Evolutionary conservation across 2,113 vertebrate genomes (phyloP), one percentile per base, ranked within the genome.

Genomic region (Equus przewalskii): DNA sequence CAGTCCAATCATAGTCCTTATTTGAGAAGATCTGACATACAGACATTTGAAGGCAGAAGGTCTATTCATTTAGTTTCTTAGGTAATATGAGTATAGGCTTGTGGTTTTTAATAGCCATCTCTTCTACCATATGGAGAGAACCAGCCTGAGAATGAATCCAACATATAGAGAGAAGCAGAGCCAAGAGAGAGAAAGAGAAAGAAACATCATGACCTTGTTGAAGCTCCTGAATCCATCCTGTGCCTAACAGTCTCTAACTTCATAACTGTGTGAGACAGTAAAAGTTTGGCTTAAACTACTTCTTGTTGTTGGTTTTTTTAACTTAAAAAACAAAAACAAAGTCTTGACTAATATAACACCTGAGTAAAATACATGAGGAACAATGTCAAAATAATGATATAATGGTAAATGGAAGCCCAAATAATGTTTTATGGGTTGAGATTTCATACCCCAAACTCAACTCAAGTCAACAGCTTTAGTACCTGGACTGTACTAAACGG

Each of bases 101-200:
- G 16, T 51, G 26, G 18, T 67, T 95, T 85, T 78, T 94, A 72
- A 72, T 26, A 65, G 51, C 19, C 83, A 60, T 94, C 24, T 96
- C 86, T 94, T 64, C 64, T n/a, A 72, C 70, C 56, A 87, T 78
- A 89, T 89, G 78, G 83, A 72, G 19, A 92, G 69, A 93, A 51
- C 21, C 41, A 90, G 67, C 30, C 60, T 78, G 15, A 90, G 36
- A 87, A 87, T 72, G 70, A 81, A 83, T 67, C 9, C 21, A 95
- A 72, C 73, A 92, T 54, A 90, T 4, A 92, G 65, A 69, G 3
- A 62, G 16, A 94, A 85, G 26, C 13, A 67, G 49, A 95, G 73
- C 36, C 7, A 67, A 69, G 28, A 92, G 21, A 75, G 21, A 60
- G 5, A 49, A 79, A 94, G n/a, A 84, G 14, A 92, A 87, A 46